phyloP scores from a whole-genome alignment of 2,888 invertebrate genomes.

The Eudemis profundana region DNA sequence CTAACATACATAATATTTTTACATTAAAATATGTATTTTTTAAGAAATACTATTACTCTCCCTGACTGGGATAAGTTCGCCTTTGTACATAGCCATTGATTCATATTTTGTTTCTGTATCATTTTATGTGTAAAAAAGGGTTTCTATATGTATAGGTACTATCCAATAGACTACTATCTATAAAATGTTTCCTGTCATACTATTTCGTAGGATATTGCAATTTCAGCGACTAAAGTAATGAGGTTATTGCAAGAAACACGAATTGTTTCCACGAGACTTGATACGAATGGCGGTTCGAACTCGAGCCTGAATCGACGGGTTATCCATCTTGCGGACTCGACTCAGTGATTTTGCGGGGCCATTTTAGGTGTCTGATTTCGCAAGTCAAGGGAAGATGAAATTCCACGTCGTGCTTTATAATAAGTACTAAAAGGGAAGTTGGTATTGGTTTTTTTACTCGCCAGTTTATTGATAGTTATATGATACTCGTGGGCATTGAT shows the following conservation, averaged over 20 bases:
- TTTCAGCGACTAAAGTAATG: conserved; percentile 26
- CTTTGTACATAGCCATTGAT: too few relatives aligned
- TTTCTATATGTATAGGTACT: too few relatives aligned
- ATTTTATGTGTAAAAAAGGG: too few relatives aligned
- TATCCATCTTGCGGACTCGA: conserved; percentile 33
- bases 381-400: conserved; percentile 8
- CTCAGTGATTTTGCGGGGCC: conserved; percentile 34
- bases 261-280: conserved; percentile 39
- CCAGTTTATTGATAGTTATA: too few relatives aligned
- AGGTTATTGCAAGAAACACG: conserved; percentile 32
- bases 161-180: not conserved
- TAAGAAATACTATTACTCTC: too few relatives aligned
- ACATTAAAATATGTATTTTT: too few relatives aligned
- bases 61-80: too few relatives aligned
- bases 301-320: conserved; percentile 35
- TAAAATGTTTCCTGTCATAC: not conserved
- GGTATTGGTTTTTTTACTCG: too few relatives aligned
- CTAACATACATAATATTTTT: too few relatives aligned
- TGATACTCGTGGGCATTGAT: too few relatives aligned
- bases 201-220: conserved; percentile 1
- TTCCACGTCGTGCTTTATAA: not conserved
- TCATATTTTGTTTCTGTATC: too few relatives aligned
- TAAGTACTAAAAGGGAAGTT: too few relatives aligned
- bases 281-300: conserved; percentile 33
- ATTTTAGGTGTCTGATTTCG: conserved; percentile 26